Evolutionary conservation across 64 coral and sea anemone species (phyloP), one percentile per base, ranked within the genome.

Genomic region (Trachythela sp.): DNA sequence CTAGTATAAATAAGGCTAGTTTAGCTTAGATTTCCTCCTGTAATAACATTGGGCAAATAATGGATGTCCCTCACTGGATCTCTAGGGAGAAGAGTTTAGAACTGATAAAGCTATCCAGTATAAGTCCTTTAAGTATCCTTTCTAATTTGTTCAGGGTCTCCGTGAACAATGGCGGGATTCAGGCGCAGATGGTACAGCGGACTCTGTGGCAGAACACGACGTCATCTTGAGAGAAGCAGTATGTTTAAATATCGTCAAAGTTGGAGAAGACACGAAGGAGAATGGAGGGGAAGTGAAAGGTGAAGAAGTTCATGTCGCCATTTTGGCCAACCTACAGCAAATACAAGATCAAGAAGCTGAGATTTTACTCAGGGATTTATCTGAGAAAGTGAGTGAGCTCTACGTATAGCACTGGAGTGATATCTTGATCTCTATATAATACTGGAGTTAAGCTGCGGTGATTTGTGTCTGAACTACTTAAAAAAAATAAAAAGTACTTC

Each of bases 131-230:
- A 54, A n/a, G n/a, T n/a, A 11, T 54, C 9, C 51, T 11, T 54
- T 9, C 51, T 54, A 11, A 54, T 54, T 54, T 22, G 59, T 68
- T 68, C 30, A 68, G 95, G 90, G 92, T 90, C 67, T 94, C 6
- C 89, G 96, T 40, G 94, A 93, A 85, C 91, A 92, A n/a, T 99
- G 96, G 96, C 93, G 93, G 24, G 93, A 99, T 32, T 91, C 93
- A 20, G 92, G 96, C 10, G 83, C 96, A 0, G 95, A 91, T 54
- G 75, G 75, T 30, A 80, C 75, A 89, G 85, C 89, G 3, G 91
- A 91, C 27, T 91, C 91, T 32, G 86, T 54, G 40, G 89, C 94
- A 9, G 96, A 99, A 52, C 93, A 99, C 39, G 96, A 99, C 32
- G 29, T 43, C 0, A 87, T 91, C 33, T 72, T 99, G 5, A 88